Base-by-base conservation (phyloP, 30 jellyfish, hydroid and myxozoan genomes). In the Aurelia coerulea region DNA sequence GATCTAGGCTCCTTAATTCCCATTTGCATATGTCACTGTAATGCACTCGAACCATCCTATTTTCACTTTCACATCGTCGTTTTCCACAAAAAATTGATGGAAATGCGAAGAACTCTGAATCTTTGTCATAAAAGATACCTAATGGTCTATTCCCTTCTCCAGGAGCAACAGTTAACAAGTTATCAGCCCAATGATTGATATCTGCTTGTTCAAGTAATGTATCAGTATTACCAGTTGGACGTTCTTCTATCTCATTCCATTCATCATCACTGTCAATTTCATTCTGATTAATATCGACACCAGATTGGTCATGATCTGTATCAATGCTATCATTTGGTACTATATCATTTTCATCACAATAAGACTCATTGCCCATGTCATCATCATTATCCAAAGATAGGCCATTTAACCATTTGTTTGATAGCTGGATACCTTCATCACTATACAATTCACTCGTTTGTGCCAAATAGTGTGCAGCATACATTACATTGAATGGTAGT, bases 71-170 rank as follows among this genome's bases (percentile, higher is more conserved):
- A 15, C 33, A 14, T 80, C 80, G 34, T 35, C 46, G 4, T 39
- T 39, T 17, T 63, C 90, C 85, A 80, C 90, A 80, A 49, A 15
- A 80, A 10, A 80, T 42, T 19, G 90, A 32, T 80, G 90, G 85
- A 50, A 80, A 80, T 9, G 37, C 41, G 5, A 80, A 19, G 83
- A 17, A 80, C 66, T 80, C 83, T 51, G 84, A 62, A 80, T 80
- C 19, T 65, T 64, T 64, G 52, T 66, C 90, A 9, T 16, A 13
- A 50, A 63, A 80, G 34, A 80, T 8, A 9, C 83, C 90, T 34
- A 80, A 33, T 4, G 90, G 90, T 42, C 53, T 83, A 65, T 80
- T 80, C 32, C 90, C 85, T 34, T 80, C 85, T 13, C 85, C 73
- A 17, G 85, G 84, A 17, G 89, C 83, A n/a, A 59, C 65, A n/a